Evolutionary conservation across 2,797 vertebrate species (phyloP).

Genomic region (Knipowitschia caucasica): DNA sequence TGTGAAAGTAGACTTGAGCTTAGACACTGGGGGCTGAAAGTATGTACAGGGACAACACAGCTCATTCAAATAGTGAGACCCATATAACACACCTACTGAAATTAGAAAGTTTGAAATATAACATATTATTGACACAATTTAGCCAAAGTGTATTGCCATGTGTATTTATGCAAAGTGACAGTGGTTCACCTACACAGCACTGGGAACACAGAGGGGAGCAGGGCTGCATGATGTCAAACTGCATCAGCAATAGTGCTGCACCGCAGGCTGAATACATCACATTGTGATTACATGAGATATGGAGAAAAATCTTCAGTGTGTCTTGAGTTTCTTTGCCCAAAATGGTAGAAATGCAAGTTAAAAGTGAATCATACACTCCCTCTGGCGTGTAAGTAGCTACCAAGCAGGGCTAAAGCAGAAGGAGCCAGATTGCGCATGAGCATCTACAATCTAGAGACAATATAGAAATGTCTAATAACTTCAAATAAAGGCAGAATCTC

Average conservation of each 20-base stretch:
- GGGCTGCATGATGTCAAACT: slow-evolving; percentile 70
- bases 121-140: not conserved
- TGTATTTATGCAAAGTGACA: slow-evolving; percentile 45
- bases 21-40: slow-evolving; percentile 41
- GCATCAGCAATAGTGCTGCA: slow-evolving; percentile 74
- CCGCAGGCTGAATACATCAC: slow-evolving; percentile 77
- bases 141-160: slow-evolving; percentile 25
- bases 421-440: slow-evolving; percentile 10
- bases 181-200: slow-evolving; percentile 45
- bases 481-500: slow-evolving; percentile 25
- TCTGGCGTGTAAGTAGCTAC: slow-evolving; percentile 64
- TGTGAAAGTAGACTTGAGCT: slow-evolving; percentile 41
- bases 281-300: slow-evolving; percentile 79
- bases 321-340: slow-evolving; percentile 55
- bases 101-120: too few relatives aligned
- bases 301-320: slow-evolving; percentile 60
- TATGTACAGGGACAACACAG: slow-evolving; percentile 37
- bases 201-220: slow-evolving; percentile 62
- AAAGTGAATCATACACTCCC: slow-evolving; percentile 70
- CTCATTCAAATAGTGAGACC: slow-evolving; percentile 32
- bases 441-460: slow-evolving; percentile 11
- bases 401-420: slow-evolving; percentile 55
- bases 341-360: slow-evolving; percentile 70
- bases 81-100: too few relatives aligned
- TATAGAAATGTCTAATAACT: slow-evolving; percentile 7